Conservation (phyloP, 2,888 invertebrate genomes). For the Heliconius ethilla region DNA sequence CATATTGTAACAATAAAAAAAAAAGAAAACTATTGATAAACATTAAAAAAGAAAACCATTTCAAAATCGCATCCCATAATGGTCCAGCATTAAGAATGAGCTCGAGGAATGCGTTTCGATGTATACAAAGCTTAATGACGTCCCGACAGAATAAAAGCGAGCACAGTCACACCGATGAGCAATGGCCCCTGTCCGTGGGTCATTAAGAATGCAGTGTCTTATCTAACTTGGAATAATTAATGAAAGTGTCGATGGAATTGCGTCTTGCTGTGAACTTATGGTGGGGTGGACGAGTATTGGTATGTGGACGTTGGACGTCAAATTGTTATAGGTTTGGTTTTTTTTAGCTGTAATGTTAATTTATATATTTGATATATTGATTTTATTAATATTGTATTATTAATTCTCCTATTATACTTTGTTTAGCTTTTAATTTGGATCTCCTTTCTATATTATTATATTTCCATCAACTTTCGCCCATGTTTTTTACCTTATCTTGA, state of each 20-base stretch:
- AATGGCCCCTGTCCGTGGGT: constrained; percentile 68
- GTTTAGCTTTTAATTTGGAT: too few species aligned
- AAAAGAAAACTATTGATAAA: not conserved
- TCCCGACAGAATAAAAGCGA: constrained; percentile 52
- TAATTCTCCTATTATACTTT: too few species aligned
- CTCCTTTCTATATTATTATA: too few species aligned
- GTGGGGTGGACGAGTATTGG: constrained; percentile 45
- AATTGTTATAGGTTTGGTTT: not conserved
- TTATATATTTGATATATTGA: too few species aligned
- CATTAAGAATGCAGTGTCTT: constrained; percentile 80
- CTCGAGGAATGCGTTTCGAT: constrained; percentile 30
- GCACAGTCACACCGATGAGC: constrained; percentile 69
- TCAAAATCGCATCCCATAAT: constrained; percentile 24
- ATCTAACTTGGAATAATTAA: constrained; percentile 81
- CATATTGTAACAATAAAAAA: not conserved
- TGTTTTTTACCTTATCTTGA: too few species aligned
- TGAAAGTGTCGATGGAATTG: constrained; percentile 74
- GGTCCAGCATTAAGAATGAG: constrained; percentile 20
- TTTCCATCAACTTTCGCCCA: too few species aligned
- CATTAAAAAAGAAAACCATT: not conserved
- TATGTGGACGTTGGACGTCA: not conserved
- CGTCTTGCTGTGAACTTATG: constrained; percentile 69
- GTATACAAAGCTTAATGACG: constrained; percentile 63
- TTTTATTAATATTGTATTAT: too few species aligned
- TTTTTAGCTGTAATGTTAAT: too few species aligned